Conservation (phyloP, 37 sponge, comb jelly and placozoan species). For the Lycopodina hypogea region DNA sequence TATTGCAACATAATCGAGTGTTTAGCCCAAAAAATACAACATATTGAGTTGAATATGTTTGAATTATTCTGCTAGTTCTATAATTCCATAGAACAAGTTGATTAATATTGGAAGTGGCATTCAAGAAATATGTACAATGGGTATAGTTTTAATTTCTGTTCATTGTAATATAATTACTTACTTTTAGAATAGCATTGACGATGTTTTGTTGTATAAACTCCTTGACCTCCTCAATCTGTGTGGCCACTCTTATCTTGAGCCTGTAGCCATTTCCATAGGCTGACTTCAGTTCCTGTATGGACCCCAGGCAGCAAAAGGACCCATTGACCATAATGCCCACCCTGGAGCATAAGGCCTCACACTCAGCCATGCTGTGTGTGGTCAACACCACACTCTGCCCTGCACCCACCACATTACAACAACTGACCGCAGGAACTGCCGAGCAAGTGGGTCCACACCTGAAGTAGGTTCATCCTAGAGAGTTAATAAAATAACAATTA, state of each 20-base stretch:
- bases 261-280: slow-evolving; percentile 88
- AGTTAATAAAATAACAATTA: too few species aligned
- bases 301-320: slow-evolving; percentile 71
- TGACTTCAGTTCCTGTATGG: slow-evolving; percentile 85
- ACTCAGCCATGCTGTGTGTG: slow-evolving; percentile 96
- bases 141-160: too few species aligned
- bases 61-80: too few species aligned
- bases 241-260: slow-evolving; percentile 61
- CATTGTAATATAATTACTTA: too few species aligned
- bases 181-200: slow-evolving; percentile 54
- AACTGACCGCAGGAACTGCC: slow-evolving; percentile 77
- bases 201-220: slow-evolving; percentile 61
- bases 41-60: too few species aligned
- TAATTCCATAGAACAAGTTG: too few species aligned
- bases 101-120: too few species aligned
- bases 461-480: slow-evolving; percentile 79
- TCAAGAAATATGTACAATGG: too few species aligned
- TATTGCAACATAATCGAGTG: too few species aligned
- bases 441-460: slow-evolving; percentile 82
- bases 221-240: slow-evolving; percentile 26
- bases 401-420: slow-evolving; percentile 34
- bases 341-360: slow-evolving; percentile 87
- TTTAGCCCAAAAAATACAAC: too few species aligned
- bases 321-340: slow-evolving; percentile 94
- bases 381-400: slow-evolving; percentile 73